A percentile compares a stretch with the other conserved stretches of the same genome.
These are phyloP conservation scores for Brachionus calyciflorus DNA, from an alignment of 1,140 invertebrate species.

Conservation along the genomic window DNA sequence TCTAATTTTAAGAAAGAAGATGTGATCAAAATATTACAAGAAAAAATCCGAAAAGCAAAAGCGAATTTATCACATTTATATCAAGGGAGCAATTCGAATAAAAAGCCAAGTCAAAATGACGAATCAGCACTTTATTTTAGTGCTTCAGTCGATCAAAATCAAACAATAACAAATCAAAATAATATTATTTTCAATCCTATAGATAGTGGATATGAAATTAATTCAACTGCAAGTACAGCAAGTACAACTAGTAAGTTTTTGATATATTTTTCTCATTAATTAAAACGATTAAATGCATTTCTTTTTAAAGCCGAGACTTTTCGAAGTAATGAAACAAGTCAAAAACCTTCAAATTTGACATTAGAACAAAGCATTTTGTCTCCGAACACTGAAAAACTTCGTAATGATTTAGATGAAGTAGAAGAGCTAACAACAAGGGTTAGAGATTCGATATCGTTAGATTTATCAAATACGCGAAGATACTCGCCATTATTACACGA, in stretches of 20 bases:
- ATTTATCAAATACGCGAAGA: conserved; percentile 33
- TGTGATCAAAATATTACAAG: conserved; percentile 39
- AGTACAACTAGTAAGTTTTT: not conserved
- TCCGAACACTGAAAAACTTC: conserved; percentile 13
- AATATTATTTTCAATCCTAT: not conserved
- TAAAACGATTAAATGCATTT: not conserved
- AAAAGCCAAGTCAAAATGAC: not conserved
- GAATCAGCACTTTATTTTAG: conserved; percentile 9
- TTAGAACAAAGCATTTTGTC: not conserved
- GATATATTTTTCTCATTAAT: not conserved
- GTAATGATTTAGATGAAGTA: conserved; percentile 42
- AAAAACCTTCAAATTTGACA: not conserved
- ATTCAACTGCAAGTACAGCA: not conserved
- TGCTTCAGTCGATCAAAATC: not conserved
- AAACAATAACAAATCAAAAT: not conserved
- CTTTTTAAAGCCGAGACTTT: not conserved
- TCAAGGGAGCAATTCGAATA: not conserved
- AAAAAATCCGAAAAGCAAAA: conserved; percentile 33
- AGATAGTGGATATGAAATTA: not conserved
- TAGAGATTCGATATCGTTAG: conserved; percentile 17
- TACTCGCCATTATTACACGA: conserved; percentile 35
- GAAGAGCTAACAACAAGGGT: conserved; percentile 39
- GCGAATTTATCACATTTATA: conserved; percentile 1
- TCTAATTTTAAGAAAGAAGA: conserved; percentile 21
- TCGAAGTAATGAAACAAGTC: not conserved